Evolutionary conservation across 2,888 invertebrate species (phyloP), one percentile per base, ranked within the genome.

Genomic region (Gastrophysa polygoni): DNA sequence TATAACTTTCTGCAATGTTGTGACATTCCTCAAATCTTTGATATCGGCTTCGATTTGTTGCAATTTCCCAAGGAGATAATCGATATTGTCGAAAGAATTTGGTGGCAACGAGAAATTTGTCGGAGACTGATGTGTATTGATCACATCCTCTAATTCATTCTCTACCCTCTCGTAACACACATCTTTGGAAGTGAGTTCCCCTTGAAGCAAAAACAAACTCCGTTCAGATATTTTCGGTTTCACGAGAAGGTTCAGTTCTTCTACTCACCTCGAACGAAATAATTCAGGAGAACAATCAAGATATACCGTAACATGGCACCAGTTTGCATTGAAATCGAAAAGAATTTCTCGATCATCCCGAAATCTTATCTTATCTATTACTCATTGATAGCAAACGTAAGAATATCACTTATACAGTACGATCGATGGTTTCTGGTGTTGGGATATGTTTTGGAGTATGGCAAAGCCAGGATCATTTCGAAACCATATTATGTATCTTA

Each of bases 81-180:
- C 49, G 16, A 49, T 51, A 6, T 55, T 28, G 7, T 48, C 20
- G 10, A 49, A 54, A 44, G 54, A 49, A 11, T 60, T 44, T 1
- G 60, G n/a, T n/a, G n/a, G 55, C 10, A 34, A 10, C 7, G 17
- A 14, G 44, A 60, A 60, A 34, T 55, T 34, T 1, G 60, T 38
- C 2, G 49, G 38, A 49, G 24, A n/a, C 24, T 46, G 43, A 17
- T 55, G 28, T 21, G n/a, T 18, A 3, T 16, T 24, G 14, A 55
- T 49, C 14, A 47, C n/a, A 0, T 43, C 43, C 11, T 55, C 11
- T 2, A 60, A 55, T 20, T 60, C 55, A 18, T 46, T 55, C 32
- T 24, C 28, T 14, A 24, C 55, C 20, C 28, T 56, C 28, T 46
- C 18, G 10, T 28, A 56, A 46, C 55, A 56, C 16, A 2, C 6